Percentiles rank a stretch among this genome's conserved stretches.
Conservation (phyloP, 2,113 vertebrate species). For the Alouatta palliata region DNA sequence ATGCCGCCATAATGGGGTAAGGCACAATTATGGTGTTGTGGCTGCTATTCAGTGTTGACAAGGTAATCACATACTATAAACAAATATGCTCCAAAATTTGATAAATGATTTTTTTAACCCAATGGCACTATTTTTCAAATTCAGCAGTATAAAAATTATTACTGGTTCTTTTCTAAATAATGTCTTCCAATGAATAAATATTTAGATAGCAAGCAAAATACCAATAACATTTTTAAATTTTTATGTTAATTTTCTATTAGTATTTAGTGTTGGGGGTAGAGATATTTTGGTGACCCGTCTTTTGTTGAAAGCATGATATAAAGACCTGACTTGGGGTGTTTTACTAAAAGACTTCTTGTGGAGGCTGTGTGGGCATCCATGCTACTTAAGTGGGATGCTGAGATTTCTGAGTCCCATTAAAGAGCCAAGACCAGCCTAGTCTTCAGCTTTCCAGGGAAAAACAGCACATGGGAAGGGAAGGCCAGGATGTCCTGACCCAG, state of each 20-base stretch:
- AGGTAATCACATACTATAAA: not conserved
- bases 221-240: not conserved
- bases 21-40: not conserved
- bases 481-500: not conserved
- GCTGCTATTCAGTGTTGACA: not conserved
- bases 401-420: not conserved
- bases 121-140: not conserved
- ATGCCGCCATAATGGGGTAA: conserved; percentile 97
- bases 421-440: not conserved
- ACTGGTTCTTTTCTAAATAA: not conserved
- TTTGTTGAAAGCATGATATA: not conserved
- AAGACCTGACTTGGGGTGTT: not conserved
- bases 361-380: not conserved
- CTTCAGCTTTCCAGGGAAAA: not conserved
- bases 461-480: not conserved
- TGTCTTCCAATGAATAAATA: not conserved
- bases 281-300: not conserved
- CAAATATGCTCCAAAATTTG: not conserved
- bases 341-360: conserved; percentile 25
- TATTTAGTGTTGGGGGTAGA: not conserved
- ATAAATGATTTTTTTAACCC: not conserved
- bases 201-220: not conserved
- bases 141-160: not conserved
- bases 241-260: not conserved
- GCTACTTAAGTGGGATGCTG: not conserved